Evolutionary conservation across 2,113 vertebrate species (phyloP).

Genomic region (Arizona elegans): DNA sequence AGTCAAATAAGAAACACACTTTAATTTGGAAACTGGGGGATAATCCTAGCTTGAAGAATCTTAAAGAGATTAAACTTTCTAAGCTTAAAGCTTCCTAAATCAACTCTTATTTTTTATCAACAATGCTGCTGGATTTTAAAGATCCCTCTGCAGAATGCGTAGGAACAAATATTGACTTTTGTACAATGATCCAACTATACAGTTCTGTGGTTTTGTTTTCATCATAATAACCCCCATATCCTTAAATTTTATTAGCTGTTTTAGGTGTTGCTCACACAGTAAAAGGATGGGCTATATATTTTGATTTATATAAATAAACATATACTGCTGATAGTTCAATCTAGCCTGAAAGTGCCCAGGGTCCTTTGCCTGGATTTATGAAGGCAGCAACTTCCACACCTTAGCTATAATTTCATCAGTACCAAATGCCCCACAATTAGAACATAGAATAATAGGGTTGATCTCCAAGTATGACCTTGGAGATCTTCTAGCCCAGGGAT

Average conservation of each 20-base stretch:
- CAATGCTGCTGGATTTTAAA: neutral
- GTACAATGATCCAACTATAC: neutral
- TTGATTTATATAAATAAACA: neutral
- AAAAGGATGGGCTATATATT: neutral
- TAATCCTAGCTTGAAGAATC: neutral
- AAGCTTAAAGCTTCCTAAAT: neutral
- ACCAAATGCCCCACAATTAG: neutral
- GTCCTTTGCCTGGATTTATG: neutral
- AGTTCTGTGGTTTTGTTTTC: neutral
- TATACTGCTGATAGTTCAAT: neutral
- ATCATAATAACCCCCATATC: neutral
- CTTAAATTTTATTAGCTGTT: neutral
- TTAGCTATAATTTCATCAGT: neutral
- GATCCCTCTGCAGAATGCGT: neutral
- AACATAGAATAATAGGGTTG: neutral
- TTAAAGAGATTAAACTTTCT: neutral
- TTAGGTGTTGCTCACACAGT: neutral
- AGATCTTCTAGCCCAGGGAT: neutral
- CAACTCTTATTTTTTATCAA: neutral
- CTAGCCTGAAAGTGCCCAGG: neutral
- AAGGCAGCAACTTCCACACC: neutral
- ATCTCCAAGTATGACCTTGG: too few relatives aligned
- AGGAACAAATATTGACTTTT: neutral
- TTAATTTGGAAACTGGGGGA: neutral
- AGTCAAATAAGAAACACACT: neutral